Base-by-base conservation (phyloP, 2,113 vertebrate species). In the Passer domesticus region DNA sequence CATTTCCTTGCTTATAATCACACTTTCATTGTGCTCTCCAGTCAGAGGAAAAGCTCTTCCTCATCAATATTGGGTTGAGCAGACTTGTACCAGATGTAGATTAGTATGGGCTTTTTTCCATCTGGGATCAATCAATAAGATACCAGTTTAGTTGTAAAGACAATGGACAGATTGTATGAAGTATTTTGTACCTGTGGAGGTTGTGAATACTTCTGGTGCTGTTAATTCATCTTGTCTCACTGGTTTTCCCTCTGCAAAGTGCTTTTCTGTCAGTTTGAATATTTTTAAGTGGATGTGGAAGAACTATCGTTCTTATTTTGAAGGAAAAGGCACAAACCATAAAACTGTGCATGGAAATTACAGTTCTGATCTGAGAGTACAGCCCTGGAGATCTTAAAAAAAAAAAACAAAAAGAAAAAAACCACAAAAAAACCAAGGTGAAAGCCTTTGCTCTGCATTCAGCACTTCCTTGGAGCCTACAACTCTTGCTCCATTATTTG, bases 61-160 rank as follows among this genome's bases (percentile, higher is more conserved):
- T 92, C 50, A 16, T 73, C 87, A 68, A 49, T 81, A 74, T 8
- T 46, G 88, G 33, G 15, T 50, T 55, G 84, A 78, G 50, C 82
- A 72, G 60, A 69, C 81, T 93, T 75, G 25, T 62, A 91, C 94
- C 96, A 97, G 95, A 95, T 95, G 91, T 86, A 95, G 82, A 43
- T 79, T 74, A 85, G 33, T 46, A n/a, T 59, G 49, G 43, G 27
- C 0, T 15, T 73, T 83, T 56, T 78, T 50, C 74, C 93, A 83
- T 81, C 93, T 95, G 87, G 92, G 90, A 81, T 82, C 75, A 83
- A 97, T 95, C 87, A 90, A 21, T 59, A 22, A 74, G 91, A 86
- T 70, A 95, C 43, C 50, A 53, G 27, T 59, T 91, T 24, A 47
- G 53, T 56, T 88, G 69, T 74, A 50, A 83, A 91, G 77, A 92